Percentiles rank a stretch among this genome's conserved stretches.
Evolutionary conservation across 1,140 invertebrate species (phyloP).

Genomic region (Ips typographus): DNA sequence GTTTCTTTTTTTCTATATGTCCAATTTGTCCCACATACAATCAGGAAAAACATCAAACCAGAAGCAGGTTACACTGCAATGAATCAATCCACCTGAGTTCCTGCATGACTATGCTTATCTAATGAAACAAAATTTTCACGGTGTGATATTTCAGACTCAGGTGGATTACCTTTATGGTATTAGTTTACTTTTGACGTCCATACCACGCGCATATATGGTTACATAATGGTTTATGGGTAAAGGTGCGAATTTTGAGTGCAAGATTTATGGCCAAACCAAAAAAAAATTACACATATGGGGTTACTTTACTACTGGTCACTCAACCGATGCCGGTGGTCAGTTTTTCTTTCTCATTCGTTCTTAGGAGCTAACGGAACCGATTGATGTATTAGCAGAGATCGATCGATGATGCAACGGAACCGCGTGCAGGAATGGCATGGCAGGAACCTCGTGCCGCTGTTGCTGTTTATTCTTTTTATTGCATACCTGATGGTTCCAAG

Average conservation of each 20-base stretch:
- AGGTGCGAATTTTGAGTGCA: background rate
- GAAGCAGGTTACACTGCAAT: background rate
- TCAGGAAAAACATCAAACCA: background rate
- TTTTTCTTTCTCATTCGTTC: background rate
- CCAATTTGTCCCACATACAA: too few species aligned
- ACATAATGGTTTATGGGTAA: background rate
- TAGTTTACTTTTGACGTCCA: constrained; percentile 1
- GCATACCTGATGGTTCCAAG: too few species aligned
- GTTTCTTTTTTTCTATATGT: too few species aligned
- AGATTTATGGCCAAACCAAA: too few species aligned
- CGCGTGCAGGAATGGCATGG: constrained; percentile 16
- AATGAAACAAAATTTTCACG: constrained; percentile 6
- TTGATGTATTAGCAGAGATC: constrained; percentile 20
- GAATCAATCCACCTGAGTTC: constrained; percentile 14
- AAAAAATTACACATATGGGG: too few species aligned
- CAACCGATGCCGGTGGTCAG: constrained; percentile 12
- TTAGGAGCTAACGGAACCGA: constrained; percentile 18
- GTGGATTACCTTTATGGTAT: background rate
- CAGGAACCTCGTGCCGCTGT: constrained; percentile 1
- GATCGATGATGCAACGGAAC: constrained; percentile 29
- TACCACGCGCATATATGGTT: background rate
- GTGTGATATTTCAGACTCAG: constrained; percentile 9
- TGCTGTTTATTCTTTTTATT: background rate
- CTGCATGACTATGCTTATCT: constrained; percentile 13
- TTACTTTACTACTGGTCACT: constrained; percentile 10